Evolutionary conservation across 2,797 vertebrate genomes (phyloP).

Genomic region (Sebastes minor): DNA sequence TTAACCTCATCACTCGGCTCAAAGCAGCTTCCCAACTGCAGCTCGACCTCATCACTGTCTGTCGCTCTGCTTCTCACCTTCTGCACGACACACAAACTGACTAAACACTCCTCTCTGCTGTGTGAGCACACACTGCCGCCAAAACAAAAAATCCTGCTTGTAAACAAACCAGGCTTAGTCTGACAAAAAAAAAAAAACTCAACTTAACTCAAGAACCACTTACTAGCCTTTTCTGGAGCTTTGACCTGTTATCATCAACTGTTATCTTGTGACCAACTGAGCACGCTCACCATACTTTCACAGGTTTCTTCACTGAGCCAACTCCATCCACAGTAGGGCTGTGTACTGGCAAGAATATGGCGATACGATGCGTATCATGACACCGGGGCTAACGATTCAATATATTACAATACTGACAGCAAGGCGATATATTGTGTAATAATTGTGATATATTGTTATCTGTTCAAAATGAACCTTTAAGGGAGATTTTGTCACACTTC

Average conservation of each 20-base stretch:
- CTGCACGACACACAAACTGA: constrained; percentile 20
- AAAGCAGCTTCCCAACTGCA: constrained; percentile 11
- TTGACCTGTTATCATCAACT: not conserved
- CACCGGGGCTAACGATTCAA: too few relatives aligned
- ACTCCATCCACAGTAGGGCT: not conserved
- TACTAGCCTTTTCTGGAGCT: not conserved
- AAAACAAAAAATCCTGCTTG: not conserved
- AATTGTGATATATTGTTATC: too few relatives aligned
- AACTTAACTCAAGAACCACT: not conserved
- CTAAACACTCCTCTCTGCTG: constrained; percentile 11
- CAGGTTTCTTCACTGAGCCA: not conserved
- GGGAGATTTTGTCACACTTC: too few relatives aligned
- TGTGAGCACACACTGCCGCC: constrained; percentile 15
- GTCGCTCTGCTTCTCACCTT: constrained; percentile 38
- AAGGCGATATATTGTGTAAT: too few relatives aligned
- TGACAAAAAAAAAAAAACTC: not conserved
- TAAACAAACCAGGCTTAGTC: not conserved
- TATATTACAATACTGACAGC: too few relatives aligned
- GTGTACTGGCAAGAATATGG: too few relatives aligned
- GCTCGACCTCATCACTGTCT: constrained; percentile 36
- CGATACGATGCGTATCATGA: too few relatives aligned
- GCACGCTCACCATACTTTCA: not conserved
- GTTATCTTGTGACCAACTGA: not conserved
- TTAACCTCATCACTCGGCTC: constrained; percentile 23
- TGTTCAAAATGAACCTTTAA: too few relatives aligned